Percentiles rank a stretch among this genome's conserved stretches.
These are phyloP conservation scores for Ceratoteleas bidentatus DNA, from an alignment of 1,140 invertebrate genomes.

Conservation along the genomic window DNA sequence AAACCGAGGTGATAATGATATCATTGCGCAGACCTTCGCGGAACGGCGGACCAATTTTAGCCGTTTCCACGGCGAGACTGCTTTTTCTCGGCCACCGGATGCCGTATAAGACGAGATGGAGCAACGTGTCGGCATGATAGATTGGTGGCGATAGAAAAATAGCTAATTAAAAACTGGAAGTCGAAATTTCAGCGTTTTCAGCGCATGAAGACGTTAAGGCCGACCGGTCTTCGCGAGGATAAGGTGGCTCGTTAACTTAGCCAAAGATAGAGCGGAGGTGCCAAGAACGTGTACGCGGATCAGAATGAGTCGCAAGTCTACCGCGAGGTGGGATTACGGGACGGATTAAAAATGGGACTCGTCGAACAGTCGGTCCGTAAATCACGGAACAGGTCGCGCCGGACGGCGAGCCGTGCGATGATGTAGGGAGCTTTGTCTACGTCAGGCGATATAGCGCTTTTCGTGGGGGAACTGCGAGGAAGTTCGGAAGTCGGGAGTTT, in stretches of 20 bases:
- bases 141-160: constrained; percentile 28
- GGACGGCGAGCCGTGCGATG: constrained; percentile 1
- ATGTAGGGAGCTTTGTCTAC: constrained; percentile 30
- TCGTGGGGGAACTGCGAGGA: constrained; percentile 48
- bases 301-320: constrained; percentile 11
- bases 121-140: constrained; percentile 29
- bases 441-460: constrained; percentile 42
- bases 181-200: constrained; percentile 47
- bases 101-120: constrained; percentile 26
- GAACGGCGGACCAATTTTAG: constrained; percentile 3
- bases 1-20: constrained; percentile 14
- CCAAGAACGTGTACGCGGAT: constrained; percentile 35
- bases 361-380: constrained; percentile 1
- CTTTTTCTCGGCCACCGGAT: constrained; percentile 19
- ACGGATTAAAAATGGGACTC: neutral
- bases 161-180: constrained; percentile 35
- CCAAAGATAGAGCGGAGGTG: constrained; percentile 34
- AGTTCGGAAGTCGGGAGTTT: constrained; percentile 73
- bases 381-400: neutral
- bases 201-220: constrained; percentile 41
- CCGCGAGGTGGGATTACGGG: neutral
- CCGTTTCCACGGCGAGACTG: neutral
- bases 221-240: constrained; percentile 50
- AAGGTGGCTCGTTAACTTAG: constrained; percentile 47
- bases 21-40: constrained; percentile 3